Evolutionary conservation across 2,888 invertebrate species (phyloP), one percentile per base, ranked within the genome.

Genomic region (Synergus umbraculus): DNA sequence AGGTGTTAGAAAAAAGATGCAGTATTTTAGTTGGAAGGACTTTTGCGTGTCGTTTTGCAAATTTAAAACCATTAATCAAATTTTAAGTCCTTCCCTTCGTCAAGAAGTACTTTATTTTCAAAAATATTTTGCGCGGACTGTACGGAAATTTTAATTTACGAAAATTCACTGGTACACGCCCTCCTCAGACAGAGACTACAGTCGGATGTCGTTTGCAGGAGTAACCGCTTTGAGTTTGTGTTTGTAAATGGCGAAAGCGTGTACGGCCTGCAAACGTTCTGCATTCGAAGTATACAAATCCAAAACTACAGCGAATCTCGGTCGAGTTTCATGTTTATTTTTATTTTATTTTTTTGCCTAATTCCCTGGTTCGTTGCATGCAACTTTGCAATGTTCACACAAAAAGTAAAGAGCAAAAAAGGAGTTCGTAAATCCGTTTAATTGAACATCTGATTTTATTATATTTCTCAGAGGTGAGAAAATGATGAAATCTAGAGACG

Each of bases 311-410:
- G 49, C 49, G 69, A 29, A 49, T 29, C 69, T 69, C 15, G 46
- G 46, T 69, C 49, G 46, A 22, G 69, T 69, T 69, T 69, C 49
- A 46, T 49, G 49, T 22, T 49, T 8, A n/a, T 37, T 41, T 65
- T 43, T 22, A 22, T 22, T 65, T 65, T 37, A 15, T 41, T 54
- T 8, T n/a, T n/a, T 54, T n/a, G n/a, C 0, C n/a, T 54, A 49
- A 29, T 64, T 63, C 67, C 80, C 80, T 76, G 79, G 79, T 77
- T 64, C 58, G 64, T 41, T 63, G 22, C 79, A 69, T 63, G 66
- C 69, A 60, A 54, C 64, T 76, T 69, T 18, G 22, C 69, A 46
- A 15, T 46, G 13, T 46, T 69, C 46, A 13, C 10, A 18, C 2
- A 18, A 69, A 69, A 69, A 69, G 5, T 1, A 66, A 41, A 65